These are phyloP conservation scores for Perca flavescens DNA, from an alignment of 2,113 vertebrate genomes.

Conservation along the genomic window DNA sequence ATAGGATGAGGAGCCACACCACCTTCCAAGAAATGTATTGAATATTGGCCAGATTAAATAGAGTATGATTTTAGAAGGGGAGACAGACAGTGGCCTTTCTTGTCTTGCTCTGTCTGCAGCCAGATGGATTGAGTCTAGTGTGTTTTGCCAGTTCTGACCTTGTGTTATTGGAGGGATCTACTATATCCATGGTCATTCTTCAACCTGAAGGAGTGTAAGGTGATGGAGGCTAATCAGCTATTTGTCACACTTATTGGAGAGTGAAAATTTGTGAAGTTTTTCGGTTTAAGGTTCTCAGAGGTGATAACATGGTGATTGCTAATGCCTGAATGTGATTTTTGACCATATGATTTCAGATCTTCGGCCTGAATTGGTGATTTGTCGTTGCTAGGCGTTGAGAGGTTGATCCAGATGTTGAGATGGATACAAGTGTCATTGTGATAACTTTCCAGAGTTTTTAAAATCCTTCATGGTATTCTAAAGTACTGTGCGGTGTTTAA, in stretches of 20 bases:
- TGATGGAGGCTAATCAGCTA: not conserved
- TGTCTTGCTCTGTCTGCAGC: conserved; percentile 17
- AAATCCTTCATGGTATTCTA: not conserved
- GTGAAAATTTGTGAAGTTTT: not conserved
- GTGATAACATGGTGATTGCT: not conserved
- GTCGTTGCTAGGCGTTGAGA: conserved; percentile 35
- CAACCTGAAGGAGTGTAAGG: conserved; percentile 33
- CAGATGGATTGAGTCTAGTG: conserved; percentile 31
- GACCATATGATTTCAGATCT: not conserved
- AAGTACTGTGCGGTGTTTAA: not conserved
- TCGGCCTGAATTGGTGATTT: conserved; percentile 6
- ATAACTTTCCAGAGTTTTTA: not conserved
- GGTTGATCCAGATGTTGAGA: conserved; percentile 32
- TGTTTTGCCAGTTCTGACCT: conserved; percentile 10
- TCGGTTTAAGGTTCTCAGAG: not conserved
- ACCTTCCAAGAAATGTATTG: conserved; percentile 15
- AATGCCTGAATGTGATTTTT: not conserved
- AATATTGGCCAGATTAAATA: conserved; percentile 38
- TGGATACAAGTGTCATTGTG: not conserved
- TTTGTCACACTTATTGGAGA: not conserved
- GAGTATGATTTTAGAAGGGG: conserved; percentile 22
- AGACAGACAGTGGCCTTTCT: conserved; percentile 21
- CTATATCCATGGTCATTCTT: conserved; percentile 15
- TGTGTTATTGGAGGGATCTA: conserved; percentile 9
- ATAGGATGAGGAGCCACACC: conserved; percentile 5